Evolutionary conservation across 2,888 invertebrate genomes (phyloP), one percentile per base, ranked within the genome.

Genomic region (Watsonalla cultraria): DNA sequence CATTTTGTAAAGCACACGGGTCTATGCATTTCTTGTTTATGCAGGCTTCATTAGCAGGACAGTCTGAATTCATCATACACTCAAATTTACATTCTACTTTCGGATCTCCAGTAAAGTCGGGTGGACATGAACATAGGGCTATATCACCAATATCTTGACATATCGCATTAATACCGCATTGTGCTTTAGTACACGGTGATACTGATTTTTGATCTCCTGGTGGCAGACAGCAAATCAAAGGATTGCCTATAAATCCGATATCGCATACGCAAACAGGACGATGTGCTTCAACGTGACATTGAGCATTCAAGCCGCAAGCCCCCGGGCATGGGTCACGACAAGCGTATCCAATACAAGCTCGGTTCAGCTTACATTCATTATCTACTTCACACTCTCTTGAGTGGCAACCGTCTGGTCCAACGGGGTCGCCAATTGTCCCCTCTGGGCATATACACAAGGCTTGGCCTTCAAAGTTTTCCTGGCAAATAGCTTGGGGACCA

Each of bases 291-390:
- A 95, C 95, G 55, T 93, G 92, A 71, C 97, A 96, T 55, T 91
- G 89, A 9, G 96, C 94, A 66, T 94, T 94, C 24, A 94, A 79
- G 8, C 96, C 97, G 76, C 97, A 97, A 24, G 94, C 93, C 49
- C 96, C 96, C 0, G 95, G 94, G 67, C 96, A 97, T 34, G 96
- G 96, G 82, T 96, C 95, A 60, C 93, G 91, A 71, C 97, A 97
- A 67, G 93, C 92, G 74, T 95, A 95, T 37, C 95, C 95, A 74
- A 96, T 94, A 70, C 97, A 97, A 24, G 96, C 95, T 80, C 93
- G 93, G 66, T 93, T 92, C 54, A 90, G 78, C 24, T 93, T 89
- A 76, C 97, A 97, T 76, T 96, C 96, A 53, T 94, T 93, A 73
- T 97, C 96, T 24, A 94, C 92, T 72, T 94, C 93, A 80, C 97